Evolutionary conservation across 2,888 invertebrate genomes (phyloP).

Genomic region (Amblyjoppa proteus): DNA sequence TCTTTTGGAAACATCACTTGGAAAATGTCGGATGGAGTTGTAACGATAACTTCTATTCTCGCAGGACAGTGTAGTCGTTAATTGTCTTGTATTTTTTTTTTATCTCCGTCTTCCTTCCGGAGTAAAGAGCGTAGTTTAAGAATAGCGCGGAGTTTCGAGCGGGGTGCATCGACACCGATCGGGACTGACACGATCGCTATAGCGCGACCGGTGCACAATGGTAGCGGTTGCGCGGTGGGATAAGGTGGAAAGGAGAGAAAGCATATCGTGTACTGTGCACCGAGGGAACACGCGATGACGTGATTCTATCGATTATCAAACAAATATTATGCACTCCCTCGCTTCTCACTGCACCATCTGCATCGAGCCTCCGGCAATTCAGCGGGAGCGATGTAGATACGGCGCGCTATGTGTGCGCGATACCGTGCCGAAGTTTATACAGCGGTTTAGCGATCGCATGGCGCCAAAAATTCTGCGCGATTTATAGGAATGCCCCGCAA

Average conservation of each 20-base stretch:
- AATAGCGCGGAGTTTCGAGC: constrained; percentile 4
- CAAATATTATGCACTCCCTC: constrained; percentile 82
- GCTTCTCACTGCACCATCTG: constrained; percentile 70
- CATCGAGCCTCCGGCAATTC: constrained; percentile 61
- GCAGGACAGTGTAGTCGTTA: constrained; percentile 16
- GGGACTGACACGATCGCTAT: constrained; percentile 32
- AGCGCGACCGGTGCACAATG: constrained; percentile 21
- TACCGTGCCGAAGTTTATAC: constrained; percentile 27
- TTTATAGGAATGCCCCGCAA: constrained; percentile 25
- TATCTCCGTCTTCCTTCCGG: background rate
- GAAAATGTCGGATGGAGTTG: constrained; percentile 23
- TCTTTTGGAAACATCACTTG: constrained; percentile 1
- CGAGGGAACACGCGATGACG: constrained; percentile 81
- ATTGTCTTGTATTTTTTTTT: constrained; percentile 22
- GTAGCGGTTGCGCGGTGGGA: constrained; percentile 8
- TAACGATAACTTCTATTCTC: constrained; percentile 32
- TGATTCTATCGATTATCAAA: constrained; percentile 84
- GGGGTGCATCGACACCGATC: constrained; percentile 26
- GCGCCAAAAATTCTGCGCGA: constrained; percentile 42
- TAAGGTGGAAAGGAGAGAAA: constrained; percentile 37
- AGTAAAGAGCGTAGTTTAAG: constrained; percentile 5
- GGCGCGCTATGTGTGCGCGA: constrained; percentile 4
- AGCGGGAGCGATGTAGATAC: constrained; percentile 11
- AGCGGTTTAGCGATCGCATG: constrained; percentile 6
- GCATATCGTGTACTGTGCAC: constrained; percentile 51